Base-by-base conservation (phyloP, 2,797 vertebrate species). In the Cuniculus paca region DNA sequence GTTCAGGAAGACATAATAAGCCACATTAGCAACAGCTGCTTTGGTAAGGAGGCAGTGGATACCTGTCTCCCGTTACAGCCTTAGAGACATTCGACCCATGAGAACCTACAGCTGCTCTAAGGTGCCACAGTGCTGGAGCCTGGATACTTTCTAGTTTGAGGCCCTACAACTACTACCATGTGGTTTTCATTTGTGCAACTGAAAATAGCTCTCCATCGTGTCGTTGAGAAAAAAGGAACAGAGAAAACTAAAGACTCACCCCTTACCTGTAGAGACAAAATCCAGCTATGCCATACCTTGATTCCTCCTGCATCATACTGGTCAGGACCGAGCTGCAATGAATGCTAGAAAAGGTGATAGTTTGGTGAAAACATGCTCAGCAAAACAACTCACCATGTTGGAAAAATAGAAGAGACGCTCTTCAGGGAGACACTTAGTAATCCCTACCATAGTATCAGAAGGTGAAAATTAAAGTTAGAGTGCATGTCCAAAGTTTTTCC, bases 1-100 rank as follows among this genome's bases (percentile, higher is more conserved):
- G 34, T 93, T 90, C 81, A 75, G 72, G 56, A 45, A 83, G 48
- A 92, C 78, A 89, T 50, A 78, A 28, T 75, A 16, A 91, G 28
- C 28, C 39, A 45, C 14, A 4, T 72, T 58, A 91, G 39, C 14
- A 65, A 82, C 2, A 52, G 42, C 78, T 48, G 36, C 1, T 74
- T 61, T 81, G 72, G 36, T 2, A 81, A 89, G 24, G 22, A 28
- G 50, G 20, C 77, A 4, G 3, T 48, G 60, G 45, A 74, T 28
- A 36, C 50, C 26, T 65, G 16, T 68, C 10, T 68, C 11, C 16
- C 16, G 2, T 13, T 54, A 17, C 58, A 60, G 17, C 9, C 52
- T 45, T 45, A 45, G 63, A 79, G n/a, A 20, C 20, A 36, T 78
- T 80, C 24, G 63, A 5, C 11, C 75, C 17, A 10, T 3, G 54